A percentile compares a stretch with the other conserved stretches of the same genome.
Conservation (phyloP, 2,797 vertebrate genomes). For the Rhincodon typus region DNA sequence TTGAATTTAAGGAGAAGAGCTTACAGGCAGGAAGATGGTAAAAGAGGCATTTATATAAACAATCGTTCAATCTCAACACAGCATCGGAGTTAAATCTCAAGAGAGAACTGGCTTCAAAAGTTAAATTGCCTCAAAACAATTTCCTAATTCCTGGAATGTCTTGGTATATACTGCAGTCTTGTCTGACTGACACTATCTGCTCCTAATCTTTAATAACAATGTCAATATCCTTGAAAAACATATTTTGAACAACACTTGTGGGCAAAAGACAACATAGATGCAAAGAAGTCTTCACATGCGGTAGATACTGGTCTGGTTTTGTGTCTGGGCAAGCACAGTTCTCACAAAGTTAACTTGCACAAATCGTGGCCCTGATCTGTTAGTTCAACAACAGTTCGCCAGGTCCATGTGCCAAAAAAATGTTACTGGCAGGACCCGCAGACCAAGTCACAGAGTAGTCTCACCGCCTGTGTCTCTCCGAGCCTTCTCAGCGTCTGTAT, state of each 20-base stretch:
- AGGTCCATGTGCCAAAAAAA: conserved; percentile 10
- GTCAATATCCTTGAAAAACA: conserved; percentile 19
- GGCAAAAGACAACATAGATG: not conserved
- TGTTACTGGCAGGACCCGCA: not conserved
- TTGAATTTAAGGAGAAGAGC: not conserved
- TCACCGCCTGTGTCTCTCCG: conserved; percentile 72
- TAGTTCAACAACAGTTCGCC: not conserved
- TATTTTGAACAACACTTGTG: conserved; percentile 8
- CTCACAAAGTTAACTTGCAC: not conserved
- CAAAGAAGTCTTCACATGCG: not conserved
- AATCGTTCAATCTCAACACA: not conserved
- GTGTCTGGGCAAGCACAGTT: not conserved
- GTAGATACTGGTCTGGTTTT: not conserved
- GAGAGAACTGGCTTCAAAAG: not conserved
- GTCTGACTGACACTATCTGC: not conserved
- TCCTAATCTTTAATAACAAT: conserved; percentile 17
- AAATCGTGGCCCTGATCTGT: not conserved
- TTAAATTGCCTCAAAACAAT: conserved; percentile 30
- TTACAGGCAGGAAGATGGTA: not conserved
- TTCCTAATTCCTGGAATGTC: conserved; percentile 15
- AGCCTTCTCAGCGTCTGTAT: conserved; percentile 67
- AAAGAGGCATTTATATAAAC: not conserved
- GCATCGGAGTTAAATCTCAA: conserved; percentile 14
- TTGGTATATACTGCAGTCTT: not conserved
- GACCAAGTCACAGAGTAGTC: conserved; percentile 70